Base-by-base conservation (phyloP, 23 tunicate genomes). In the Clavelina lepadiformis region DNA sequence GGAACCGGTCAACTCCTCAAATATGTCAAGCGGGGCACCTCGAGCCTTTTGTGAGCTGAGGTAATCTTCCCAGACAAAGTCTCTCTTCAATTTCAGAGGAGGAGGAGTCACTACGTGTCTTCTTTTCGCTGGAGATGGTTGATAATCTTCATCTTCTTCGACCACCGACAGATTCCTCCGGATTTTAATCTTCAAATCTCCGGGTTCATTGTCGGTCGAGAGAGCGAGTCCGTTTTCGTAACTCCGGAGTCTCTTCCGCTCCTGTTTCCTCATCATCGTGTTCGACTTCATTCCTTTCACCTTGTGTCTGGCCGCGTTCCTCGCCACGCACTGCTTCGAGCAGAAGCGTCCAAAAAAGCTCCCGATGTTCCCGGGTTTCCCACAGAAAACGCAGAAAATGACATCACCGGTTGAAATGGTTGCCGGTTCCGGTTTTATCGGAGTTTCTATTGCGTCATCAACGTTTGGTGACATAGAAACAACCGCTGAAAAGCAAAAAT, bases 11-110 rank as follows among this genome's bases (percentile, higher is more conserved):
- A 85, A 51, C 0, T 23, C 24, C 2, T n/a, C 19, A 34, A 85
- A 85, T 2, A 56, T 46, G 19, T 47, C 31, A 6, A 51, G 69
- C 0, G 93, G 73, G 1, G 77, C 83, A 4, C 61, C 67, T n/a
- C 27, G 41, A 7, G 88, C 78, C 7, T 57, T 50, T 18, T 61
- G 20, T 15, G 28, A 50, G 13, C 15, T 52, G 33, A 75, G n/a
- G 28, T 76, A 85, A 1, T 63, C 57, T 1, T 73, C 28, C 93
- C 93, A 85, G 28, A 56, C 37, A 53, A 85, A 85, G 45, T 38
- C 20, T 29, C 28, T 2, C 6, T 46, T 73, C 6, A 33, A 13
- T 8, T 5, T 20, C 34, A 19, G 34, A 3, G 11, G 23, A 28
- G 25, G 47, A n/a, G 47, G 20, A 3, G 8, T 26, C 44, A 19